Percentiles rank a stretch among this genome's conserved stretches.
These are phyloP conservation scores for Patiria pectinifera DNA, from an alignment of 53 echinoderm and acorn worm genomes.

Conservation along the genomic window DNA sequence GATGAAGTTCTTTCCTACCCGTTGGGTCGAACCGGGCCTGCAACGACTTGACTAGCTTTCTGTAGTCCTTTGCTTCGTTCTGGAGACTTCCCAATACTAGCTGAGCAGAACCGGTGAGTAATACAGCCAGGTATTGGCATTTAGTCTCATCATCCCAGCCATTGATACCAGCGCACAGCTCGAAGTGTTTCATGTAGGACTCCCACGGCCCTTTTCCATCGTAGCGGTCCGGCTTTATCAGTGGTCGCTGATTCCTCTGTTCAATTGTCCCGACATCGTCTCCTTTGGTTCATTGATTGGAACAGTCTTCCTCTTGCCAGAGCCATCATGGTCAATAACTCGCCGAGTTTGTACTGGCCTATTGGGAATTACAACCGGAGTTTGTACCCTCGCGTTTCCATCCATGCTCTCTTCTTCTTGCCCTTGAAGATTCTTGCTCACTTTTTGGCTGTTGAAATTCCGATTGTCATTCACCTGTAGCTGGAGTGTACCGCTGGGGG, in stretches of 20 bases:
- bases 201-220: constrained; percentile 32
- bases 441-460: too few species aligned
- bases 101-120: constrained; percentile 33
- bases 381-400: too few species aligned
- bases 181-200: constrained; percentile 13
- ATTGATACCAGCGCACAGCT: constrained; percentile 19
- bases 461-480: too few species aligned
- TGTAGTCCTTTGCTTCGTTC: neutral
- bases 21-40: neutral
- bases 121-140: constrained; percentile 60
- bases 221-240: constrained; percentile 12
- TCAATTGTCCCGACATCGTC: neutral
- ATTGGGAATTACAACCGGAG: too few species aligned
- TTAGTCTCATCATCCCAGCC: constrained; percentile 20
- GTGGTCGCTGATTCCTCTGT: neutral
- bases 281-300: neutral
- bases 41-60: constrained; percentile 28
- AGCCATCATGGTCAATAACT: too few species aligned
- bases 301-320: too few species aligned
- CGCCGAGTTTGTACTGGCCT: too few species aligned
- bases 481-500: too few species aligned
- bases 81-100: constrained; percentile 21
- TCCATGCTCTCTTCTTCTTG: too few species aligned
- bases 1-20: too few species aligned
- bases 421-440: too few species aligned